Percentiles rank a stretch among this genome's conserved stretches.
These are phyloP conservation scores for Ranitomeya imitator DNA, from an alignment of 2,113 vertebrate species.

Conservation along the genomic window DNA sequence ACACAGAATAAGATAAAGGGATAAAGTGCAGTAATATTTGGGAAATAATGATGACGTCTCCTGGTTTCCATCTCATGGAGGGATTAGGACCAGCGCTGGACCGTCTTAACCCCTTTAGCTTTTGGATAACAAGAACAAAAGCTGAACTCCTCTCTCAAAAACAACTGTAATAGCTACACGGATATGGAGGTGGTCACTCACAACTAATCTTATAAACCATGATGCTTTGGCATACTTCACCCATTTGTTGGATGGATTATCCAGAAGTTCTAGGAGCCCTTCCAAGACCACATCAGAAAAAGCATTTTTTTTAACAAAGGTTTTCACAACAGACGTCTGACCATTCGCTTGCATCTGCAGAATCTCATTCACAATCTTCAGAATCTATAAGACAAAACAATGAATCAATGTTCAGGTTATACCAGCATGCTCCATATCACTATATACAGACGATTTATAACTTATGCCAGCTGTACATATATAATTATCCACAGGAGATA, in stretches of 20 bases:
- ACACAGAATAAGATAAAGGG: no score
- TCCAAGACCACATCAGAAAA: constrained; percentile 63
- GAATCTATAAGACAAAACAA: constrained; percentile 66
- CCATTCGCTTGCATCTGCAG: constrained; percentile 72
- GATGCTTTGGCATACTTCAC: constrained; percentile 66
- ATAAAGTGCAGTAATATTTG: no score
- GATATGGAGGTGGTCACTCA: no score
- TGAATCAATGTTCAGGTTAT: not conserved
- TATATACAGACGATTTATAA: not conserved
- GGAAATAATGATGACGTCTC: not conserved
- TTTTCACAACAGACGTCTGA: constrained; percentile 55
- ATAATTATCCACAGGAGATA: no score
- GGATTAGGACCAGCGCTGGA: no score
- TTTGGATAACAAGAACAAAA: no score
- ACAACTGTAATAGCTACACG: no score
- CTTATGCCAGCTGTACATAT: no score
- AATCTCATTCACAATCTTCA: constrained; percentile 75
- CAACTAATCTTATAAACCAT: not conserved
- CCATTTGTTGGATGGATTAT: constrained; percentile 71
- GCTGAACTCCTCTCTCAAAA: no score
- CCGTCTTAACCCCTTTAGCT: no score
- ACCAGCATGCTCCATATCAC: not conserved
- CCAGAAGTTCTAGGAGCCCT: constrained; percentile 72
- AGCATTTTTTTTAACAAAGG: constrained; percentile 36
- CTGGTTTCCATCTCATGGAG: not conserved